Evolutionary conservation across 2,797 vertebrate species (phyloP).

Genomic region (Sebastes diploproa): DNA sequence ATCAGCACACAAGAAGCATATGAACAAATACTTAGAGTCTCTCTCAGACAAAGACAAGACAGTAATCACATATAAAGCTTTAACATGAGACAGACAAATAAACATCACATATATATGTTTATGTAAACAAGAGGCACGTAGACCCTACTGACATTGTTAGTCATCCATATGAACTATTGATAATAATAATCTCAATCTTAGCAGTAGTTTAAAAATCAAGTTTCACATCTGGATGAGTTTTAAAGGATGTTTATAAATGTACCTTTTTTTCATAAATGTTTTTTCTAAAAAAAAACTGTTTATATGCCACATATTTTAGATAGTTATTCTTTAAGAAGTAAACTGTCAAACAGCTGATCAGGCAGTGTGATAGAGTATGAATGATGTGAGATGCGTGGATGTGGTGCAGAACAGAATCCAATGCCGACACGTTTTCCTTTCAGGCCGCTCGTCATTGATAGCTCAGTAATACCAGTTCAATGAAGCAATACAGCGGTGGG

Average conservation of each 20-base stretch:
- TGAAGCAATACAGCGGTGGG: not conserved
- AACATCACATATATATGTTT: slow-evolving; percentile 66
- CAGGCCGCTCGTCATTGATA: slow-evolving; percentile 23
- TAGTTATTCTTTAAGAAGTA: not conserved
- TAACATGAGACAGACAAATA: slow-evolving; percentile 53
- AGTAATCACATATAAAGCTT: slow-evolving; percentile 48
- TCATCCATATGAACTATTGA: slow-evolving; percentile 58
- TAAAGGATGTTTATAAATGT: slow-evolving; percentile 26
- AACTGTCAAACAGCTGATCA: slow-evolving; percentile 24
- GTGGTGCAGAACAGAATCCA: slow-evolving; percentile 70
- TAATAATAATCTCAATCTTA: not conserved
- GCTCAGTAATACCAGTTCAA: slow-evolving; percentile 62
- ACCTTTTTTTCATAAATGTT: not conserved
- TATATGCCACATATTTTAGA: slow-evolving; percentile 14
- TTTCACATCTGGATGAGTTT: slow-evolving; percentile 5
- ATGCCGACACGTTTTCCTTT: slow-evolving; percentile 65
- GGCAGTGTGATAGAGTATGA: slow-evolving; percentile 51
- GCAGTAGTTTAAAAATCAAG: slow-evolving; percentile 2
- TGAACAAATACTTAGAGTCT: slow-evolving; percentile 39
- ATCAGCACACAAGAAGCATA: slow-evolving; percentile 50
- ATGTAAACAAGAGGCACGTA: slow-evolving; percentile 70
- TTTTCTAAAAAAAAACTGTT: slow-evolving; percentile 2
- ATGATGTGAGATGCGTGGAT: slow-evolving; percentile 72
- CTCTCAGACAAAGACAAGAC: slow-evolving; percentile 55
- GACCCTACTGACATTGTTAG: slow-evolving; percentile 72